These are phyloP conservation scores for Morpho helenor DNA, from an alignment of 2,888 invertebrate species.

Conservation along the genomic window DNA sequence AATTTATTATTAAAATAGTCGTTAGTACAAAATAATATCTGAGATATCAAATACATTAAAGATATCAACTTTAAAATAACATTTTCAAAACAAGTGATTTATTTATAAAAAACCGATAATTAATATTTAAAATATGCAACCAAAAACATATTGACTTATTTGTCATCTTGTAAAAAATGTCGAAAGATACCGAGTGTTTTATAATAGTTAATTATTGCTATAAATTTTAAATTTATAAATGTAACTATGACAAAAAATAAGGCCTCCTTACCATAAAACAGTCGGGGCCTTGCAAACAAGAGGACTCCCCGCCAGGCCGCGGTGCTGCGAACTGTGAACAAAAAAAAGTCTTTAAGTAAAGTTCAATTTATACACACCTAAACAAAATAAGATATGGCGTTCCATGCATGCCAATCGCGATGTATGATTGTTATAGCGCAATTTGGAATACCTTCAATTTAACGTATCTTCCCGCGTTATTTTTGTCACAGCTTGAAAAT, in stretches of 20 bases:
- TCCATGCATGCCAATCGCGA: conserved; percentile 13
- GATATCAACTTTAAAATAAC: no score
- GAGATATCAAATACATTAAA: no score
- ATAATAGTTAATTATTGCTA: conserved; percentile 6
- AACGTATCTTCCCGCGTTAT: background rate
- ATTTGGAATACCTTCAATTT: background rate
- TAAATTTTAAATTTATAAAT: conserved; percentile 20
- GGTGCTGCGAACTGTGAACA: conserved; percentile 82
- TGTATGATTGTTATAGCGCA: conserved; percentile 5
- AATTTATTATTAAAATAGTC: no score
- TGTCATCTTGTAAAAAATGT: background rate
- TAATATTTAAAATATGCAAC: no score
- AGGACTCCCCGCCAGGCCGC: conserved; percentile 81
- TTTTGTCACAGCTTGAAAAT: conserved; percentile 1
- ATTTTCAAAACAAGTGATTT: background rate
- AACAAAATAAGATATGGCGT: conserved; percentile 12
- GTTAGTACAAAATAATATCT: no score
- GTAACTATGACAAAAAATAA: conserved; percentile 9
- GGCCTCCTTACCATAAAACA: conserved; percentile 83
- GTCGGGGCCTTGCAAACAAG: conserved; percentile 84
- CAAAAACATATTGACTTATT: no score
- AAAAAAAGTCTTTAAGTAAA: conserved; percentile 51
- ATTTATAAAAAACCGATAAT: background rate
- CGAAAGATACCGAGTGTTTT: background rate
- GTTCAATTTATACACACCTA: conserved; percentile 19